These are phyloP conservation scores for Natrix natrix DNA, from an alignment of 2,797 vertebrate species.

Conservation along the genomic window DNA sequence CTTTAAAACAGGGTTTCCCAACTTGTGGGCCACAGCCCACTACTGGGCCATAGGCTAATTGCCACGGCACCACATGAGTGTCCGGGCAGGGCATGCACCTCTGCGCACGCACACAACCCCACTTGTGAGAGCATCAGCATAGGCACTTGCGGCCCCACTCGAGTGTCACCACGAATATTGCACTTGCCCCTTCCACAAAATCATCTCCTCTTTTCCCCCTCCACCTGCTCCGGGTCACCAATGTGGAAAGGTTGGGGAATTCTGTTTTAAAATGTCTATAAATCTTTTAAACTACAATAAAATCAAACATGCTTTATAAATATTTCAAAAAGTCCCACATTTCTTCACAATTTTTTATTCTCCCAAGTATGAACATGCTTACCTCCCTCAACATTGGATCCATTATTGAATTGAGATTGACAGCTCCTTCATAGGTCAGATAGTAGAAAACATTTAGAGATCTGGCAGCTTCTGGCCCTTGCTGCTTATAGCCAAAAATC, in stretches of 20 bases:
- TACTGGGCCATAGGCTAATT: too few species aligned
- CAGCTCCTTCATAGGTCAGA: constrained; percentile 92
- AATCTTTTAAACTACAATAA: neutral
- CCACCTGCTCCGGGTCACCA: neutral
- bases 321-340: neutral
- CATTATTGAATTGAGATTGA: constrained; percentile 89
- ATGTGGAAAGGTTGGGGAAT: neutral
- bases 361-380: constrained; percentile 44
- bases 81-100: accelerated
- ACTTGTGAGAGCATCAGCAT: neutral
- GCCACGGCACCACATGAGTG: too few species aligned
- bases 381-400: constrained; percentile 94
- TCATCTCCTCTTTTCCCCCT: neutral
- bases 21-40: too few species aligned
- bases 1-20: neutral
- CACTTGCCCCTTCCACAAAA: neutral
- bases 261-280: neutral
- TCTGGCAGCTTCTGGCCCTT: constrained; percentile 91
- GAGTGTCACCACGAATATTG: neutral
- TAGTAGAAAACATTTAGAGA: constrained; percentile 96
- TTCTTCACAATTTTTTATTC: constrained; percentile 2
- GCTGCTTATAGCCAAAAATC: constrained; percentile 98
- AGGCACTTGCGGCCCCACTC: accelerated
- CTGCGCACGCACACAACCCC: too few species aligned
- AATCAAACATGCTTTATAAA: neutral